phyloP scores from a whole-genome alignment of 2,797 vertebrate genomes.

The Capromys pilorides region DNA sequence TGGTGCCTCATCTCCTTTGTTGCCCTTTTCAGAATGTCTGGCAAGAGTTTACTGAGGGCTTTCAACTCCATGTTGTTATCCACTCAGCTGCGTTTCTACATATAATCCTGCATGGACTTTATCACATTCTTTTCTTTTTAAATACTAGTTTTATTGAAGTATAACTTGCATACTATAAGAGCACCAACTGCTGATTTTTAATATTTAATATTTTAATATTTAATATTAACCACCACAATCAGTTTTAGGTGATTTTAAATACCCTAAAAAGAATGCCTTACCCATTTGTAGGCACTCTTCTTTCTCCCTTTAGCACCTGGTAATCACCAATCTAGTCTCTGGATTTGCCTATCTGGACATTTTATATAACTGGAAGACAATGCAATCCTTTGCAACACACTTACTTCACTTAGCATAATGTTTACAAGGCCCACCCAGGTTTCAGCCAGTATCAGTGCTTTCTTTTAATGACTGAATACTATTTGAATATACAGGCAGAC shows the following conservation, averaged over 20 bases:
- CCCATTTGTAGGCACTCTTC: background rate
- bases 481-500: background rate
- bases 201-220: too few relatives aligned
- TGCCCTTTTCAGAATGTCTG: slow-evolving; percentile 11
- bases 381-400: background rate
- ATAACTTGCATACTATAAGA: background rate
- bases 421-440: background rate
- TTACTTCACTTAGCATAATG: background rate
- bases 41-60: background rate
- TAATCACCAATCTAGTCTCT: background rate
- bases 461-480: background rate
- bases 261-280: background rate
- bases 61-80: background rate
- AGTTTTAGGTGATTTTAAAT: background rate
- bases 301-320: background rate
- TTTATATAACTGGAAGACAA: background rate
- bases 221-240: too few relatives aligned
- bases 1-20: background rate
- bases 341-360: background rate
- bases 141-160: background rate
- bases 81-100: background rate
- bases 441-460: background rate
- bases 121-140: background rate
- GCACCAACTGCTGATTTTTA: background rate
- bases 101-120: background rate